Evolutionary conservation across 2,888 invertebrate genomes (phyloP), one percentile per base, ranked within the genome.

Genomic region (Oscheius onirici): DNA sequence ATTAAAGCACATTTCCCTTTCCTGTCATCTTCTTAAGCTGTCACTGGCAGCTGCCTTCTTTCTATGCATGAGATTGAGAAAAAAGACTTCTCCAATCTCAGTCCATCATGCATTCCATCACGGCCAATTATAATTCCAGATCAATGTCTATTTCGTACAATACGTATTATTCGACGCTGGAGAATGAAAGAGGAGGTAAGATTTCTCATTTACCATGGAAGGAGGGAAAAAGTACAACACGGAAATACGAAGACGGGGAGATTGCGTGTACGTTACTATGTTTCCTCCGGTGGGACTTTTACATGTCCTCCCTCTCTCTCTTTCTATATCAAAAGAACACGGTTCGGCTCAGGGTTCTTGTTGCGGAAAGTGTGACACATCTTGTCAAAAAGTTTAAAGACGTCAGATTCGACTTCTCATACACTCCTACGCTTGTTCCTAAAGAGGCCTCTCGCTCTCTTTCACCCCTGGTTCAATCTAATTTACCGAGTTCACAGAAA

Each of bases 81-180:
- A 46, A 46, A n/a, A n/a, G 17, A 46, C 3, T 46, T 10, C 17
- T 46, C 46, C 46, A n/a, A 15, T 15, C 46, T 46, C 17, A 10
- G 8, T 34, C 34, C 34, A 34, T 34, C 34, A 34, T 34, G 34
- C 34, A 34, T 34, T 34, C 34, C 34, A 34, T 34, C 34, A 34
- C 34, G 34, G 34, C 8, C 34, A 34, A 34, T 46, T 46, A n/a
- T 46, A 15, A 46, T 61, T 61, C 22, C 46, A 63, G 63, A 28
- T 63, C 63, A 15, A 63, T 63, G 63, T 63, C 63, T n/a, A 63
- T 63, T 49, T 63, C 63, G 1, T 63, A 63, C 34, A 63, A 63
- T 20, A 63, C 63, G 6, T 63, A 63, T 34, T 63, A 63, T 17
- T 11, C 41, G 20, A 49, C 49, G n/a, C 17, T 49, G 17, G 49